Evolutionary conservation across 1,140 invertebrate genomes (phyloP).

Genomic region (Helicorthomorpha holstii): DNA sequence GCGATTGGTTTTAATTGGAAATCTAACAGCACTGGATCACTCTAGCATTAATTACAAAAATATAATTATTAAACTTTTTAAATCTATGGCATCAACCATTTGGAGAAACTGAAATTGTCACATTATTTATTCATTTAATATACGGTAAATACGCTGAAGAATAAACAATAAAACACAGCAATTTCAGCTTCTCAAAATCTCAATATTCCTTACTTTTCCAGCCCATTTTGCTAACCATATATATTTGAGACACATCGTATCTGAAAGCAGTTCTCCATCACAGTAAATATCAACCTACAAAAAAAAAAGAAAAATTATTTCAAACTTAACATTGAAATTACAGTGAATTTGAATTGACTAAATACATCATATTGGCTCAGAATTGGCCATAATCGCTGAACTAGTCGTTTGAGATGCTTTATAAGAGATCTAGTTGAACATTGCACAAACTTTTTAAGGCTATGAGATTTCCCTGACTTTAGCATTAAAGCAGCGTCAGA

Average conservation of each 20-base stretch:
- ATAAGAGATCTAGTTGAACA: conserved; percentile 21
- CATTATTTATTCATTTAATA: too few species aligned
- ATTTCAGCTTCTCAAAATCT: too few species aligned
- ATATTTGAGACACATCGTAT: conserved; percentile 5
- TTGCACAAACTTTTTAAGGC: conserved; percentile 22
- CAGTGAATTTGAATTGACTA: not conserved
- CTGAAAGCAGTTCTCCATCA: conserved; percentile 5
- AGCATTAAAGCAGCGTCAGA: not conserved
- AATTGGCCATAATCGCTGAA: conserved; percentile 7
- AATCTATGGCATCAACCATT: too few species aligned
- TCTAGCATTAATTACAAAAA: too few species aligned
- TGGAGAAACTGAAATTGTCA: too few species aligned
- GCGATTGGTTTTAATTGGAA: too few species aligned
- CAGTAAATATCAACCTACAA: conserved; percentile 5
- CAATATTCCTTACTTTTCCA: conserved; percentile 5
- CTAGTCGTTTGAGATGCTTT: conserved; percentile 18
- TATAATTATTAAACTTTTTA: too few species aligned
- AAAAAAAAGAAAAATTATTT: not conserved
- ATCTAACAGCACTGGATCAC: too few species aligned
- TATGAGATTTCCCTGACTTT: too few species aligned
- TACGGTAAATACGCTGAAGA: too few species aligned
- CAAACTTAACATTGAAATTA: not conserved
- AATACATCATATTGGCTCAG: not conserved
- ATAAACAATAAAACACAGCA: too few species aligned
- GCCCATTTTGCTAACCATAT: conserved; percentile 5